Conservation (phyloP, 1,140 invertebrate genomes). For the Tetragnatha versicolor region DNA sequence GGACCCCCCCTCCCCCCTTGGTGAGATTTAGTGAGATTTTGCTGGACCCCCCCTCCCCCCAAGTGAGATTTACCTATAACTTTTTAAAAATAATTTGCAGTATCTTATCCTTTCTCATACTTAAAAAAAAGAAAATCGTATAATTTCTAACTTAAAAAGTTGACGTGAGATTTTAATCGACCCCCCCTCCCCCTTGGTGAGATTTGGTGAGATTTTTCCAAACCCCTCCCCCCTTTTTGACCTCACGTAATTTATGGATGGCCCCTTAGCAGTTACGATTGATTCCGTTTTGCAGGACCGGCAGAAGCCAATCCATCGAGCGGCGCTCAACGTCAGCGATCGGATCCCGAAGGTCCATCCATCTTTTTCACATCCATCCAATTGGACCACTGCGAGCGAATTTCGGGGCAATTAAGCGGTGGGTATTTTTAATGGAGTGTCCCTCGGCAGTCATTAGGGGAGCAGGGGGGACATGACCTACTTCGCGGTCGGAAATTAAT, state of each 20-base stretch:
- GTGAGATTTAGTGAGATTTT: too few relatives aligned
- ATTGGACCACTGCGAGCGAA: constrained; percentile 14
- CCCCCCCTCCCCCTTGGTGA: not conserved
- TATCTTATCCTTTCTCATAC: too few relatives aligned
- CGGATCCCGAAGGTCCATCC: constrained; percentile 18
- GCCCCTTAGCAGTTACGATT: not conserved
- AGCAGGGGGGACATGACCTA: not conserved
- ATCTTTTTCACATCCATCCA: constrained; percentile 28
- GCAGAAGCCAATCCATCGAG: not conserved
- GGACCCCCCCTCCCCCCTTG: too few relatives aligned
- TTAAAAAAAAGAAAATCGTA: too few relatives aligned
- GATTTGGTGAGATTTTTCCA: not conserved
- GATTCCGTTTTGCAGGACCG: not conserved
- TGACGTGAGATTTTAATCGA: not conserved
- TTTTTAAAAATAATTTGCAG: too few relatives aligned
- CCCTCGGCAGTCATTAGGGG: not conserved
- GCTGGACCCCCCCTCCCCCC: too few relatives aligned
- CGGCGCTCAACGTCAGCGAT: constrained; percentile 11
- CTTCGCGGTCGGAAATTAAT: constrained; percentile 10
- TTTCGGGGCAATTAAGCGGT: constrained; percentile 17
- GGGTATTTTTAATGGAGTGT: constrained; percentile 13
- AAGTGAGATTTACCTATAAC: too few relatives aligned
- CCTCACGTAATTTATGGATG: too few relatives aligned
- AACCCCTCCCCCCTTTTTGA: too few relatives aligned
- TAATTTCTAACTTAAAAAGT: too few relatives aligned